Base-by-base conservation (phyloP, 2,888 invertebrate genomes). In the Dasypolia templi region DNA sequence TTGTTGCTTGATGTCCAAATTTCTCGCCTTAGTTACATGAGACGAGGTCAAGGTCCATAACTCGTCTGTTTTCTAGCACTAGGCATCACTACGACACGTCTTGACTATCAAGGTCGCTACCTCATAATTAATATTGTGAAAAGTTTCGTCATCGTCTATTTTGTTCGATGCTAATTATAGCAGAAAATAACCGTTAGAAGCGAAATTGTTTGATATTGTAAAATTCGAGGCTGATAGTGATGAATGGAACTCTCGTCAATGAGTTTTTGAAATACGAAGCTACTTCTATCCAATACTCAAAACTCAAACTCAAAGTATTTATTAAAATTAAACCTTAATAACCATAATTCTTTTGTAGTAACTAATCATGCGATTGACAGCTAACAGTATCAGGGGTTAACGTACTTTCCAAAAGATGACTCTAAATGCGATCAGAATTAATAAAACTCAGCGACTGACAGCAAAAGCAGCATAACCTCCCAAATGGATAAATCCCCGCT, bases 31-130 rank as follows among this genome's bases (percentile, higher is more conserved):
- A 46, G 22, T 63, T 82, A 81, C 39, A 14, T 62, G 63, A 77
- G 14, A 72, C 29, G 78, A 22, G 72, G 79, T 80, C 78, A 80
- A 67, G 63, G 79, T 55, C 42, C 0, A 19, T 4, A 42, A 26
- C 42, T 53, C 19, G 62, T 58, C 55, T 22, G 62, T 77, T 63
- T 53, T 77, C 46, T 17, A 66, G 11, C 26, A 26, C 26, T 17
- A 19, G 19, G 42, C 46, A 46, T 39, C 7, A 68, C 62, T 29
- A 29, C 26, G 51, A 77, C 63, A 64, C 51, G 26, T 82, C 65
- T 69, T 62, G 78, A 74, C 56, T 82, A 42, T 56, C 82, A 82
- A 79, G 82, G 82, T 65, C 32, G 0, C 14, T 39, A 0, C 3
- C 9, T 56, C 14, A 35, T 56, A 55, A 68, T 74, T 56, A 35